Evolutionary conservation across 2,888 invertebrate species (phyloP).

Genomic region (Anthrax anthrax): DNA sequence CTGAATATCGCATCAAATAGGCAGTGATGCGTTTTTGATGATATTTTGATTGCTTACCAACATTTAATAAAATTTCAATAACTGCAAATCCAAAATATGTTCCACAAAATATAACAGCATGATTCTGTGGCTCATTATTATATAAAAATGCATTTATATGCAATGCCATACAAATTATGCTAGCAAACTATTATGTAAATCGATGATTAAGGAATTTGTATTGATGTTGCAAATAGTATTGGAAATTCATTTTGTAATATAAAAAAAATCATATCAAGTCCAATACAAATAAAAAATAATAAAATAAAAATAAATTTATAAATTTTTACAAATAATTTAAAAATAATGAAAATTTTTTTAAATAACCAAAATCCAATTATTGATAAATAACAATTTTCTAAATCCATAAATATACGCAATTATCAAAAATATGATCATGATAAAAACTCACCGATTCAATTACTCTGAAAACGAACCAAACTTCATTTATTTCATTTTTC

Average conservation of each 20-base stretch:
- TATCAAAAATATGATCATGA: background rate
- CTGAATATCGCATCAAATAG: too few relatives aligned
- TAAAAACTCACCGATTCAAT: constrained; percentile 1
- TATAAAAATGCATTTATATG: constrained; percentile 19
- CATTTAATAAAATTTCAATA: constrained; percentile 17
- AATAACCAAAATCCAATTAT: background rate
- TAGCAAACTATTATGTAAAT: constrained; percentile 15
- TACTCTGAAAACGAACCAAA: constrained; percentile 19
- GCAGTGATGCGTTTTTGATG: background rate
- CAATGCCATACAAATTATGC: constrained; percentile 16
- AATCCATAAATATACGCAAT: too few relatives aligned
- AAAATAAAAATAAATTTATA: constrained; percentile 4
- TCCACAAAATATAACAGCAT: constrained; percentile 20
- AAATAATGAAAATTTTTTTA: background rate
- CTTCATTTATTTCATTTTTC: constrained; percentile 16
- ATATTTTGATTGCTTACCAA: constrained; percentile 8
- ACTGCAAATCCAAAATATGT: constrained; percentile 19
- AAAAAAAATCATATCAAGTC: constrained; percentile 1
- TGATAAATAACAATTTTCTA: background rate
- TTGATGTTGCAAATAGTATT: background rate
- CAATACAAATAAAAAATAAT: constrained; percentile 3
- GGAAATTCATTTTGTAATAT: background rate
- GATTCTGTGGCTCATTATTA: constrained; percentile 16
- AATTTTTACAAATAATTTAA: constrained; percentile 4
- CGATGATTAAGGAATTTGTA: background rate